Conservation (phyloP, 2,888 invertebrate genomes). For the Polydesmus complanatus region DNA sequence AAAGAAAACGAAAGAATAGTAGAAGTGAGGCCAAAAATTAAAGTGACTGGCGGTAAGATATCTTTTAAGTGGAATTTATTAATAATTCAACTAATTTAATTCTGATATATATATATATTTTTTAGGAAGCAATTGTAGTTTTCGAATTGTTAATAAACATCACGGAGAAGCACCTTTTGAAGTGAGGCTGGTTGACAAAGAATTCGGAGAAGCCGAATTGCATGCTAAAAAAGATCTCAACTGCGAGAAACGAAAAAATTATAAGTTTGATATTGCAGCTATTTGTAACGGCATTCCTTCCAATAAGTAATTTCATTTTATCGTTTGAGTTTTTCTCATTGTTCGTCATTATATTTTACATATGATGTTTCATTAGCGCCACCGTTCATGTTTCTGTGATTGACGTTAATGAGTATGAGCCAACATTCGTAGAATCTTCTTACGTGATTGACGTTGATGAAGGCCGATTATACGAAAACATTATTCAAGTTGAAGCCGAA, state of each 20-base stretch:
- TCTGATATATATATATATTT: background rate
- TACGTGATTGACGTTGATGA: conserved; percentile 85
- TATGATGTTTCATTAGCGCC: conserved; percentile 45
- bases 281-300: conserved; percentile 77
- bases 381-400: conserved; percentile 87
- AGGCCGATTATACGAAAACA: conserved; percentile 74
- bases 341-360: background rate
- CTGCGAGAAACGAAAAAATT: conserved; percentile 84
- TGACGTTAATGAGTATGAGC: conserved; percentile 91
- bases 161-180: conserved; percentile 89
- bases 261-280: conserved; percentile 90
- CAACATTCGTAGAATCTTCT: conserved; percentile 76
- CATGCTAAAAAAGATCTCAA: conserved; percentile 70
- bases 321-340: background rate
- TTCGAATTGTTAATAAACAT: conserved; percentile 78
- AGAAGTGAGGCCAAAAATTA: conserved; percentile 81
- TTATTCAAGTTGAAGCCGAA: conserved; percentile 77
- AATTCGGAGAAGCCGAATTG: conserved; percentile 60
- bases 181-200: conserved; percentile 41
- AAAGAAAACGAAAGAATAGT: conserved; percentile 84
- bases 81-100: background rate
- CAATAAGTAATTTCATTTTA: conserved; percentile 45
- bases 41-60: conserved; percentile 41
- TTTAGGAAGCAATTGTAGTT: conserved; percentile 58
- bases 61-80: background rate